Conservation (phyloP, 2,797 vertebrate species). For the Hippoglossus hippoglossus region DNA sequence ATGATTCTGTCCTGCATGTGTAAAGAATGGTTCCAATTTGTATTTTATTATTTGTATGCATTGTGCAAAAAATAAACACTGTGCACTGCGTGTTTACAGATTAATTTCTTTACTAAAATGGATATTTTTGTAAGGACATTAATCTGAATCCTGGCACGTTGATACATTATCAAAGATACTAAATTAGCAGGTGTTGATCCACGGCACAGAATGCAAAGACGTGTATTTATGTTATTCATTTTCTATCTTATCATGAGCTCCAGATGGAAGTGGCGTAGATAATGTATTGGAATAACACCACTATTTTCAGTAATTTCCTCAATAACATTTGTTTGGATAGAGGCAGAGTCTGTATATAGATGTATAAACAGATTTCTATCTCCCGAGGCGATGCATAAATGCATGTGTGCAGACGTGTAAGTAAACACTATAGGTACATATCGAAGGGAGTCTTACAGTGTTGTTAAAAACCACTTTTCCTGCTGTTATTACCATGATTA, state of each 20-base stretch:
- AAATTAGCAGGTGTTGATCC: not conserved
- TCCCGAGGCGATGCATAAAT: not conserved
- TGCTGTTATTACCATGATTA: constrained; percentile 48
- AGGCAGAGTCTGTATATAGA: not conserved
- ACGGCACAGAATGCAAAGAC: constrained; percentile 1
- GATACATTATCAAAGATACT: not conserved
- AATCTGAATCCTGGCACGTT: not conserved
- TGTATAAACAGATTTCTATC: not conserved
- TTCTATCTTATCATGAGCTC: constrained; percentile 32
- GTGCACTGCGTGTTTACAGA: not conserved
- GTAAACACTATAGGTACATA: constrained; percentile 13
- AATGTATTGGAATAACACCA: not conserved
- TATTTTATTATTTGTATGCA: not conserved
- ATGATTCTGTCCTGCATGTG: constrained; percentile 1
- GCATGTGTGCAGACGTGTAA: not conserved
- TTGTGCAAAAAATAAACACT: not conserved
- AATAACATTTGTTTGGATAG: constrained; percentile 1
- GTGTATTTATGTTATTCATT: not conserved
- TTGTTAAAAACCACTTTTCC: constrained; percentile 14
- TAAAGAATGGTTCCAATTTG: not conserved
- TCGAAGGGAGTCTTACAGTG: not conserved
- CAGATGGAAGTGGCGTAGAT: constrained; percentile 16
- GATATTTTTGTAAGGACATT: not conserved
- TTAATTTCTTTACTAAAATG: too few species aligned
- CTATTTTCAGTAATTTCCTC: constrained; percentile 5